These are phyloP conservation scores for Pangasianodon hypophthalmus DNA, from an alignment of 2,113 vertebrate genomes.

Conservation along the genomic window DNA sequence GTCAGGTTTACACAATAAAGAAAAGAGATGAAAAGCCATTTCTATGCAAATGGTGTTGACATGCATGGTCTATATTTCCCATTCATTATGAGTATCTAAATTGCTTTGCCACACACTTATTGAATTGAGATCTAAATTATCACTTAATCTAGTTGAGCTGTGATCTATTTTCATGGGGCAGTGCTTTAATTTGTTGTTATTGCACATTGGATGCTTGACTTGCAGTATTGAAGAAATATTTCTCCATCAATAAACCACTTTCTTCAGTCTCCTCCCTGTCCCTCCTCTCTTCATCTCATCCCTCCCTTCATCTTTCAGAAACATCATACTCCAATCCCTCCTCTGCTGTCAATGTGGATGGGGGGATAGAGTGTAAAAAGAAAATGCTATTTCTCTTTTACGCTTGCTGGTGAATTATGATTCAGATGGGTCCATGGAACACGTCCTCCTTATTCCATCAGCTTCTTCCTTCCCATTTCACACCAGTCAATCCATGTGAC, in stretches of 20 bases:
- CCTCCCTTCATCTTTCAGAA: constrained; percentile 35
- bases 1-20: constrained; percentile 57
- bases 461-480: constrained; percentile 21
- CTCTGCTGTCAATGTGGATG: constrained; percentile 30
- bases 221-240: constrained; percentile 59
- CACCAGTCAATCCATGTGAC: constrained; percentile 27
- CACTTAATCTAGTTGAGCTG: constrained; percentile 71
- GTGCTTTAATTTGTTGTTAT: constrained; percentile 58
- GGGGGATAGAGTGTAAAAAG: background rate
- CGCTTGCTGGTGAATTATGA: constrained; percentile 7
- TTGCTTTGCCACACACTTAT: constrained; percentile 62
- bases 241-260: constrained; percentile 60
- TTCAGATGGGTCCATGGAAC: constrained; percentile 7
- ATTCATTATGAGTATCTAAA: constrained; percentile 66
- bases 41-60: constrained; percentile 79
- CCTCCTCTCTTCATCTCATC: constrained; percentile 36
- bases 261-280: constrained; percentile 51
- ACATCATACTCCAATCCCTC: constrained; percentile 40
- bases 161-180: constrained; percentile 66
- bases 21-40: constrained; percentile 68
- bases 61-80: constrained; percentile 66
- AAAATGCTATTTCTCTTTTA: constrained; percentile 19
- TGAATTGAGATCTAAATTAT: constrained; percentile 72
- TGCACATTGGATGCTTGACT: constrained; percentile 51
- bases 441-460: constrained; percentile 41